Percentiles rank a stretch among this genome's conserved stretches.
Conservation (phyloP, 92 coral and sea anemone species). For the Heteractis magnifica region DNA sequence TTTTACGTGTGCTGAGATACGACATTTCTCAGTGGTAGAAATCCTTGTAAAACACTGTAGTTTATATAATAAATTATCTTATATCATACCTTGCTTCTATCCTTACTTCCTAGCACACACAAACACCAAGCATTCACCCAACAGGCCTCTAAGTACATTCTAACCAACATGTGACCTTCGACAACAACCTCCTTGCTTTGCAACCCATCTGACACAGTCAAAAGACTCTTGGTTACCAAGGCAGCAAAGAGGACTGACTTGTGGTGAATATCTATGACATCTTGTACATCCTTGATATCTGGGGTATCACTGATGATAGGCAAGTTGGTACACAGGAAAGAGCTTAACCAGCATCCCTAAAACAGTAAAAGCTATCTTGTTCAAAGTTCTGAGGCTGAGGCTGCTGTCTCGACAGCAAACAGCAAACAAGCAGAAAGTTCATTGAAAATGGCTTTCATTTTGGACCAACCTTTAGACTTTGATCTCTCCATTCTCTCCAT, state of each 20-base stretch:
- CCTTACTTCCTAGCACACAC: conserved; percentile 54
- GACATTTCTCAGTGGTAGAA: no score
- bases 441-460: neutral
- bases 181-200: neutral
- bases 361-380: neutral
- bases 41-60: no score
- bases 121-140: conserved; percentile 68
- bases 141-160: conserved; percentile 47
- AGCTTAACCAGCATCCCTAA: conserved; percentile 16
- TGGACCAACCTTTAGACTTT: conserved; percentile 1
- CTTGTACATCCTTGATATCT: neutral
- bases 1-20: no score
- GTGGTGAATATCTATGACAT: conserved; percentile 33
- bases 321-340: conserved; percentile 2
- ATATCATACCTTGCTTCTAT: conserved; percentile 15
- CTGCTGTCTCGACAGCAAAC: neutral
- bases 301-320: conserved; percentile 25
- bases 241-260: conserved; percentile 43
- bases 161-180: conserved; percentile 24
- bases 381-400: neutral
- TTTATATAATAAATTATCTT: no score
- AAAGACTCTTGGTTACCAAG: conserved; percentile 20
- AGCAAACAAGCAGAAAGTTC: no score
- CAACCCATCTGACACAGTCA: conserved; percentile 14
- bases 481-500: conserved; percentile 36